Evolutionary conservation across 2,113 vertebrate genomes (phyloP), one percentile per base, ranked within the genome.

Genomic region (Orientallactaga bullata): DNA sequence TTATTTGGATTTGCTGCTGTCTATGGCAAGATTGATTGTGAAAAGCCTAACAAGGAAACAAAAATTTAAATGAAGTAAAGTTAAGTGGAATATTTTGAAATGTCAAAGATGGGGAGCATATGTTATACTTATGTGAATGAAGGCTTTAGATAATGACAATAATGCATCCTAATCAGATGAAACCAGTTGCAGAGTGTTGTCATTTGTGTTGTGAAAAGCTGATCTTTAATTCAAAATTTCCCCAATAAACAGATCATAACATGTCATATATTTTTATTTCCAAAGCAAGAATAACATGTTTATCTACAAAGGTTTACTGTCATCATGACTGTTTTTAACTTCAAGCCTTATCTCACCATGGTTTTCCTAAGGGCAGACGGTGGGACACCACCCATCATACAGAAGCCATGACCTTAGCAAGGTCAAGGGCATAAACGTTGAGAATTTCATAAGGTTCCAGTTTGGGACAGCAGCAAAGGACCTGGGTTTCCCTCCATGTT

Each of bases 31-130:
- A 95, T 93, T 63, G 61, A 37, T 95, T 93, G 60, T 77, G 92
- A 35, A 78, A 88, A 91, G 69, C 78, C 96, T 88, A 91, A 84
- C 58, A 91, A 89, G 18, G 47, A 37, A 78, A 39, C 68, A 80
- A 35, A 55, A 60, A 21, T 91, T 94, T 95, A 91, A 94, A 94
- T 94, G 51, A 96, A 96, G 76, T 77, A 93, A 85, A 93, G 90
- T 91, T 81, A 89, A 85, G 66, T 69, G 20, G 23, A 79, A 18
- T 51, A 72, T 69, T 97, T 86, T 74, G 76, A 91, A 91, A 85
- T 88, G 80, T 95, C 79, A 80, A 81, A 87, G 76, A 85, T 61
- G 42, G 30, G 71, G 85, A 84, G 30, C 10, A 15, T 66, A 23
- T 78, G 35, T 65, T 69, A 35, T n/a, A 68, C 81, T 66, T 95